A percentile compares a stretch with the other conserved stretches of the same genome.
phyloP scores from a whole-genome alignment of 2,888 invertebrate genomes.

The Anagyrus pseudococci region DNA sequence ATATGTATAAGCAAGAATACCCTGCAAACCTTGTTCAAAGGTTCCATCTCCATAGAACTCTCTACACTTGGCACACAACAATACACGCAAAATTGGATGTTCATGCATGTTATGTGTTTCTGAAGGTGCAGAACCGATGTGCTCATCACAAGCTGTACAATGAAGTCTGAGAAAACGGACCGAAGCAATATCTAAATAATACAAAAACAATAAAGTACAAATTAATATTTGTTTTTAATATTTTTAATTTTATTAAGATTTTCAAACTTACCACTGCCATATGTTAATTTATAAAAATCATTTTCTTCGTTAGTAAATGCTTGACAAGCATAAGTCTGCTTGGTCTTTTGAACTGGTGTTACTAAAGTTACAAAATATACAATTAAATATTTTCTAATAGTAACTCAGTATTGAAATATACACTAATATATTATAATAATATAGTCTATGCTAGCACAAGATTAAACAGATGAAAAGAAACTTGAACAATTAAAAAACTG shows the following conservation, averaged over 20 bases:
- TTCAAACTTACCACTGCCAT: slow-evolving; percentile 49
- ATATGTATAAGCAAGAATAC: not conserved
- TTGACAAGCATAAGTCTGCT: slow-evolving; percentile 20
- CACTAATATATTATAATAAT: too few relatives aligned
- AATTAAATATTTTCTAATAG: too few relatives aligned
- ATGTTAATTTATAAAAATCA: slow-evolving; percentile 52
- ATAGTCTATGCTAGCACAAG: too few relatives aligned
- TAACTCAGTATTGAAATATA: too few relatives aligned
- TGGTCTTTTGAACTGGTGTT: slow-evolving; percentile 36
- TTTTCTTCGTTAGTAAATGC: slow-evolving; percentile 49
- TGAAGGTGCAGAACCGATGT: slow-evolving; percentile 75
- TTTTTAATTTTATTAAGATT: slow-evolving; percentile 4
- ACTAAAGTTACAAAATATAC: slow-evolving; percentile 42
- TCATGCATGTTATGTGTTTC: slow-evolving; percentile 71
- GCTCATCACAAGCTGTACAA: slow-evolving; percentile 78
- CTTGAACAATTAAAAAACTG: too few relatives aligned
- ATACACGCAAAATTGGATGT: slow-evolving; percentile 76
- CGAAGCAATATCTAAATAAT: slow-evolving; percentile 66
- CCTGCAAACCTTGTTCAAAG: slow-evolving; percentile 80
- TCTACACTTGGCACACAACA: slow-evolving; percentile 76
- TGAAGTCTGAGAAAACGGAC: slow-evolving; percentile 71
- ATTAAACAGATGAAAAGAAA: too few relatives aligned
- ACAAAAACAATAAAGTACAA: slow-evolving; percentile 21
- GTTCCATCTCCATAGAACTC: slow-evolving; percentile 82
- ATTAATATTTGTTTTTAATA: not conserved